Evolutionary conservation across 2,888 invertebrate genomes (phyloP), one percentile per base, ranked within the genome.

Genomic region (Pheosia gnoma): DNA sequence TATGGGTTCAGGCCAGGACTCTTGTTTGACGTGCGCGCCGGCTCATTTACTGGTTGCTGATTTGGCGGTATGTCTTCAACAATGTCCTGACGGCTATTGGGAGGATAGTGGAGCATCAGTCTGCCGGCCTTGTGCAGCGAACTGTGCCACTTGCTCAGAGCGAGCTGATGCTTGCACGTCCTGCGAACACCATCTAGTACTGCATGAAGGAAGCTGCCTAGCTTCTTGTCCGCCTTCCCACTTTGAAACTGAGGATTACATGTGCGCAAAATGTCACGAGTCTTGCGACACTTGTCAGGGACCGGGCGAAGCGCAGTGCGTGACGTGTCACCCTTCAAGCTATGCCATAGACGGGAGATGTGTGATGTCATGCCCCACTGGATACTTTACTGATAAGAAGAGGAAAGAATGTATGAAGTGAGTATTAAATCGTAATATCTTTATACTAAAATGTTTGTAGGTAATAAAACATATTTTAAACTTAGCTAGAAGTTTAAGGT

Each of bases 71-170:
- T 98, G 98, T 79, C 93, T 98, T 65, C 97, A 97, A 85, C 96
- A 96, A 78, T 98, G 98, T 83, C 98, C 98, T 0, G 97, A 98
- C 81, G 97, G 98, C 58, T 98, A 98, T 84, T 98, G 96, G 90
- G 97, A 97, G 91, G 96, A 96, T 82, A 94, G 94, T 55, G 95
- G 95, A 67, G 94, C 97, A 62, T 95, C 96, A 68, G 96, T 96
- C 0, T 98, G 98, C 84, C 95, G 97, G 5, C 96, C 97, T 0
- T 98, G 98, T 83, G 97, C 97, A 65, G 95, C 97, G 8, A 97
- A 98, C 83, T 98, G 98, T 82, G 96, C 96, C 39, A 97, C 97
- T 64, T 98, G 98, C 80, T 96, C 97, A 73, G 97, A 97, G 74
- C 94, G 96, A 69, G 96, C 97, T 5, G 96, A 97, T 76, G 95